These are phyloP conservation scores for Cassiopea andromeda DNA, from an alignment of 30 jellyfish, hydroid and myxozoan species.

Conservation along the genomic window DNA sequence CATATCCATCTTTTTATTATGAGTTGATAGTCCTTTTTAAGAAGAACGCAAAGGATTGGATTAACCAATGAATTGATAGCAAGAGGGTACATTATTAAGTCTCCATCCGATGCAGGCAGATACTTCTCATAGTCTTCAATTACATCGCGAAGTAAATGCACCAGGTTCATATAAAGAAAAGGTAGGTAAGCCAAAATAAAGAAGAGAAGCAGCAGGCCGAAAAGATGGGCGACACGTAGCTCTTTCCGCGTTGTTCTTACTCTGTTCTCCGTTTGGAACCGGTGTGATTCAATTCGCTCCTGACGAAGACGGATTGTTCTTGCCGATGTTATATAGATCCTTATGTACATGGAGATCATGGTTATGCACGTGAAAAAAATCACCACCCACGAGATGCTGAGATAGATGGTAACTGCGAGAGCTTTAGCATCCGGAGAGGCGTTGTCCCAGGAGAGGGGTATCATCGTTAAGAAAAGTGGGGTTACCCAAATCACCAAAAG, in stretches of 20 bases:
- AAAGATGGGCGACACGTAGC: constrained; percentile 83
- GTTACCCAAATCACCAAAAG: constrained; percentile 62
- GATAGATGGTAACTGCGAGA: constrained; percentile 37
- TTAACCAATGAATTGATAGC: constrained; percentile 78
- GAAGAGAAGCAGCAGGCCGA: constrained; percentile 85
- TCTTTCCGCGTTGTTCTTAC: constrained; percentile 72
- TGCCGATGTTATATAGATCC: constrained; percentile 72
- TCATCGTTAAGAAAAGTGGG: constrained; percentile 66
- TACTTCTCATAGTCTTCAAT: neutral
- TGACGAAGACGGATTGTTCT: constrained; percentile 67
- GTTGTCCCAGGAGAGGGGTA: constrained; percentile 76
- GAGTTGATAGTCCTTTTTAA: constrained; percentile 79
- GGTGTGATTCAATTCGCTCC: constrained; percentile 32
- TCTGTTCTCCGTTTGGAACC: constrained; percentile 8
- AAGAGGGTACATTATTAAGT: constrained; percentile 44
- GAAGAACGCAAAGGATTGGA: constrained; percentile 86
- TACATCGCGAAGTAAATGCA: constrained; percentile 11
- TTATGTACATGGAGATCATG: constrained; percentile 73
- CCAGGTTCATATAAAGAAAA: constrained; percentile 71
- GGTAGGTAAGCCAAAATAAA: constrained; percentile 90
- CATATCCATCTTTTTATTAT: constrained; percentile 58
- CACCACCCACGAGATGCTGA: constrained; percentile 64
- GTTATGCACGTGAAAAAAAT: constrained; percentile 64
- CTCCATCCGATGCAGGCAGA: constrained; percentile 42
- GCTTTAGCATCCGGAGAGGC: constrained; percentile 6